Evolutionary conservation across 2,113 vertebrate genomes (phyloP).

Genomic region (Tachuris rubrigastra): DNA sequence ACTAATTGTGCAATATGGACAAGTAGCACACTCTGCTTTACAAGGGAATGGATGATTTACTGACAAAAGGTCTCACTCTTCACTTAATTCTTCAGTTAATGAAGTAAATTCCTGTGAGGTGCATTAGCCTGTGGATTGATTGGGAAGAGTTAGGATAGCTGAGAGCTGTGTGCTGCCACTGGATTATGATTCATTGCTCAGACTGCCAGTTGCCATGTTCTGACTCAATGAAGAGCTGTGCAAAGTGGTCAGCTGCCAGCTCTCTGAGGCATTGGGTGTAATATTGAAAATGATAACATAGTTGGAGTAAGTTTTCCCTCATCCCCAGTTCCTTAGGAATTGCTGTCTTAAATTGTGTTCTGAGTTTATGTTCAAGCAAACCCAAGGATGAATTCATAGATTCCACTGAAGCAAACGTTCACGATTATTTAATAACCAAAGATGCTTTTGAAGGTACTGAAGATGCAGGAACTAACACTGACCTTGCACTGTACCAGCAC

Average conservation of each 20-base stretch:
- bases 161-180: not conserved
- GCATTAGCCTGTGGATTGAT: not conserved
- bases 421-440: not conserved
- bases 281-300: not conserved
- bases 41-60: not conserved
- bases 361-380: not conserved
- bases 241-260: not conserved
- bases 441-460: not conserved
- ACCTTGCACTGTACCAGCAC: not conserved
- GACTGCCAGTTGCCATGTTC: not conserved
- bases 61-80: not conserved
- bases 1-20: not conserved
- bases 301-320: not conserved
- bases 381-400: not conserved
- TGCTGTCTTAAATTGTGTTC: not conserved
- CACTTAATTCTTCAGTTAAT: not conserved
- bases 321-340: not conserved
- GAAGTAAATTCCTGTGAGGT: not conserved
- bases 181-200: not conserved
- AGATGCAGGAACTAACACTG: fast-evolving
- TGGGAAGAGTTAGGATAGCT: not conserved
- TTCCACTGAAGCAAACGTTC: not conserved
- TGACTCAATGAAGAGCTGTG: not conserved
- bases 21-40: not conserved
- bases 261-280: not conserved